A percentile compares a stretch with the other conserved stretches of the same genome.
phyloP scores from a whole-genome alignment of 2,888 invertebrate genomes.

The Diploptera punctata region DNA sequence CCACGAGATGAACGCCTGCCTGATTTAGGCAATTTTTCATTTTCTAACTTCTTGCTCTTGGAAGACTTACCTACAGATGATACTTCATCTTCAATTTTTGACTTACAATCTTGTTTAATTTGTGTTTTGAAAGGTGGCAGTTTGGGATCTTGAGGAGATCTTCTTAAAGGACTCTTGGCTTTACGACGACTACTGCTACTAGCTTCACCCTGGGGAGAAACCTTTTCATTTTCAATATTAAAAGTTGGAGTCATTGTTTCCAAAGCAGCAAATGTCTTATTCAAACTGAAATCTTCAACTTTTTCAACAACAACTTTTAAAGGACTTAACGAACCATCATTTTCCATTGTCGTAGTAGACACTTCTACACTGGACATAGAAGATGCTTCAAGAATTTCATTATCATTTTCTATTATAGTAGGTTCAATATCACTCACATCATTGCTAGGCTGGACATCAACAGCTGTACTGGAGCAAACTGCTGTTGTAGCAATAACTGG shows the following conservation, averaged over 20 bases:
- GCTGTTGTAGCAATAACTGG: too few species aligned
- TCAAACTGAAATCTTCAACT: conserved; percentile 6
- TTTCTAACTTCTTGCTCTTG: not conserved
- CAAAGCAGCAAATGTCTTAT: conserved; percentile 12
- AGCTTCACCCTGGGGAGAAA: not conserved
- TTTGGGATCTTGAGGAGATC: not conserved
- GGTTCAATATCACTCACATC: not conserved
- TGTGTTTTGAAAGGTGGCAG: not conserved
- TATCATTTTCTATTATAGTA: not conserved
- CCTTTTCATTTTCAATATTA: not conserved
- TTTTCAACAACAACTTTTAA: conserved; percentile 19
- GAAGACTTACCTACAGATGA: not conserved
- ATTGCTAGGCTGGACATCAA: not conserved
- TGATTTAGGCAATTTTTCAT: not conserved
- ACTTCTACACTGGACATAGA: not conserved
- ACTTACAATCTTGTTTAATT: not conserved
- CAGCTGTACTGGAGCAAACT: too few species aligned
- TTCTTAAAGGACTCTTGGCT: not conserved
- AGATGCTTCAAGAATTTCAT: not conserved
- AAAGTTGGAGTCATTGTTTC: conserved; percentile 3
- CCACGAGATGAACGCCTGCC: not conserved
- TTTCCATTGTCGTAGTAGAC: not conserved
- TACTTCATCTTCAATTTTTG: not conserved
- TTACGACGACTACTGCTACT: not conserved
- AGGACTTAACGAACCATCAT: not conserved